phyloP scores from a whole-genome alignment of 2,113 vertebrate species.

The Genyomyrus donnyi region DNA sequence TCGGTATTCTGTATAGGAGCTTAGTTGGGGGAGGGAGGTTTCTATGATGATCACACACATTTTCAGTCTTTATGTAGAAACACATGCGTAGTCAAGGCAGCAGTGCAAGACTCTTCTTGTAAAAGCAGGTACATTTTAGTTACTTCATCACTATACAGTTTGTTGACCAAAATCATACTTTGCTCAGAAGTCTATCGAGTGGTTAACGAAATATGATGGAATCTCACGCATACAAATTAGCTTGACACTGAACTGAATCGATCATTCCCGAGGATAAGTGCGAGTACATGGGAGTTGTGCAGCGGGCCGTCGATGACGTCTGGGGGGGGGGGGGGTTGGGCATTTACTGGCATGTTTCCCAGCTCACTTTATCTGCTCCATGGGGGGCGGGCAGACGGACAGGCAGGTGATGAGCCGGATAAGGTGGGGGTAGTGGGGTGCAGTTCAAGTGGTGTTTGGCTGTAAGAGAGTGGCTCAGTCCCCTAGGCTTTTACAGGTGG shows the following conservation, averaged over 20 bases:
- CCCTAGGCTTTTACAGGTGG: not conserved
- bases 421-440: not conserved
- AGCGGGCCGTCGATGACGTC: not conserved
- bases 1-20: not conserved
- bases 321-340: not conserved
- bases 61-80: not conserved
- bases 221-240: not conserved
- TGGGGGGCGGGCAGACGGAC: not conserved
- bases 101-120: not conserved
- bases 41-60: not conserved
- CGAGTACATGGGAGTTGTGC: not conserved
- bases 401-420: not conserved
- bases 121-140: not conserved
- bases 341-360: not conserved
- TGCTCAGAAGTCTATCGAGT: not conserved
- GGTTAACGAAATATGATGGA: not conserved
- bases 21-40: not conserved
- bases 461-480: not conserved
- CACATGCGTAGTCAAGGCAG: not conserved
- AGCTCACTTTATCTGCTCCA: not conserved
- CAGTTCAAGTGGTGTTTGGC: slow-evolving; percentile 10
- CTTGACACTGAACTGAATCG: not conserved
- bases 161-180: not conserved
- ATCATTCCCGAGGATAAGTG: not conserved
- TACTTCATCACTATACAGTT: not conserved